Evolutionary conservation across 2,797 vertebrate genomes (phyloP).

Genomic region (Esox lucius): DNA sequence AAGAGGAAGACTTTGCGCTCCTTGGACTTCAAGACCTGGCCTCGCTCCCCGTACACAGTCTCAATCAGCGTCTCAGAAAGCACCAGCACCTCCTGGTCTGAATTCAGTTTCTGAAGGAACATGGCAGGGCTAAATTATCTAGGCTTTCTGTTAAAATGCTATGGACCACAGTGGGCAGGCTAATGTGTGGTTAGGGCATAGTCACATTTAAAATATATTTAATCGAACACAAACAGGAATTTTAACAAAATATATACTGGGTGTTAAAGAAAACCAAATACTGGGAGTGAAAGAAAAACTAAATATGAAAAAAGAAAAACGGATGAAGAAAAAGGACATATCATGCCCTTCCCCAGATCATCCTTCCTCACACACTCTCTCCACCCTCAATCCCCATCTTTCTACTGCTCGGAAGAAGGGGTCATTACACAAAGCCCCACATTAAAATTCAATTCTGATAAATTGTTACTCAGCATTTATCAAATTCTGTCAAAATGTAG

Average conservation of each 20-base stretch:
- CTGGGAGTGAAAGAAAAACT: neutral
- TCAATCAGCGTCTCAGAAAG: constrained; percentile 93
- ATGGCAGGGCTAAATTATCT: constrained; percentile 41
- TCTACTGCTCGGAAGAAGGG: too few species aligned
- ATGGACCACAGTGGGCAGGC: constrained; percentile 45
- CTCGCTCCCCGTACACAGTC: constrained; percentile 90
- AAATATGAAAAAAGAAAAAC: too few species aligned
- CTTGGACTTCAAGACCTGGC: constrained; percentile 96
- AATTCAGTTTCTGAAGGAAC: constrained; percentile 82
- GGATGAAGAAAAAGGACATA: too few species aligned
- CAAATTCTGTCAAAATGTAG: too few species aligned
- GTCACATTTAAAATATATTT: constrained; percentile 39
- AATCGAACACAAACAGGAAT: too few species aligned
- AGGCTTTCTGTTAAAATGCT: constrained; percentile 38
- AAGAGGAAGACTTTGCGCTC: constrained; percentile 94
- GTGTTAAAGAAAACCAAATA: too few species aligned
- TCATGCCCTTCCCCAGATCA: too few species aligned
- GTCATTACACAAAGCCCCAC: too few species aligned
- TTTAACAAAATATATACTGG: neutral
- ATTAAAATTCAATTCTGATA: too few species aligned
- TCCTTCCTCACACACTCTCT: too few species aligned
- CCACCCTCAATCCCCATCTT: too few species aligned
- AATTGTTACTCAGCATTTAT: too few species aligned
- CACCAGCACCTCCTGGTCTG: constrained; percentile 88
- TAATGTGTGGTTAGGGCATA: constrained; percentile 24